phyloP scores from a whole-genome alignment of 2,888 invertebrate species.

The Entomobrya proxima region DNA sequence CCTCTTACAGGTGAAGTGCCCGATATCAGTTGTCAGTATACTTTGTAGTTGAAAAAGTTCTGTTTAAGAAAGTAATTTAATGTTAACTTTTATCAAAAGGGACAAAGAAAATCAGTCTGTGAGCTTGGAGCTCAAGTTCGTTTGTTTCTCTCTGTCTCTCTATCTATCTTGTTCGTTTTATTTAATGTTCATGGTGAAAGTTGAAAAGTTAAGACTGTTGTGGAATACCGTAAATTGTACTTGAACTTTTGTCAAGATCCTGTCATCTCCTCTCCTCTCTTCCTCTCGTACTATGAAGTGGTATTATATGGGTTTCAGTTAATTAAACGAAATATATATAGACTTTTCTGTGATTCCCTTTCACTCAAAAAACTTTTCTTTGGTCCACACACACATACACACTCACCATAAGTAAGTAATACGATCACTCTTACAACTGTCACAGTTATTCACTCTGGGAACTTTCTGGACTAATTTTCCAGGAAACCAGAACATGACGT shows the following conservation, averaged over 20 bases:
- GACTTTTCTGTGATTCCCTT: conserved; percentile 22
- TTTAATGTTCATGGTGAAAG: conserved; percentile 5
- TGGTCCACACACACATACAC: neutral
- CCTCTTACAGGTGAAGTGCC: too few species aligned
- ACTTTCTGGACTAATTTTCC: conserved; percentile 24
- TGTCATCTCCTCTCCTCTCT: conserved; percentile 19
- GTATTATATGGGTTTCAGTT: conserved; percentile 40
- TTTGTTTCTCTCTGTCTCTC: neutral
- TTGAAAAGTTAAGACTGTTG: conserved; percentile 35
- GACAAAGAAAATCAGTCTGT: neutral
- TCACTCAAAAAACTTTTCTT: conserved; percentile 6
- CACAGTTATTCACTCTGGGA: neutral
- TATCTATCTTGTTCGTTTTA: neutral
- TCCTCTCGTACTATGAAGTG: neutral
- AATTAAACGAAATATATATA: conserved; percentile 46
- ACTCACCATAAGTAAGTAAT: neutral
- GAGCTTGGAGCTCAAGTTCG: neutral
- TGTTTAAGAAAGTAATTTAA: conserved; percentile 14
- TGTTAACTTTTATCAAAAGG: conserved; percentile 11
- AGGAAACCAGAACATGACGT: conserved; percentile 28
- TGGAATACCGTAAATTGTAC: conserved; percentile 29
- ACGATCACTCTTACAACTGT: neutral
- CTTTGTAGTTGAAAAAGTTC: neutral
- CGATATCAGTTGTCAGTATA: too few species aligned
- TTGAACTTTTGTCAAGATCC: conserved; percentile 27